These are phyloP conservation scores for Leptinotarsa haldemani DNA, from an alignment of 2,888 invertebrate genomes.

Conservation along the genomic window DNA sequence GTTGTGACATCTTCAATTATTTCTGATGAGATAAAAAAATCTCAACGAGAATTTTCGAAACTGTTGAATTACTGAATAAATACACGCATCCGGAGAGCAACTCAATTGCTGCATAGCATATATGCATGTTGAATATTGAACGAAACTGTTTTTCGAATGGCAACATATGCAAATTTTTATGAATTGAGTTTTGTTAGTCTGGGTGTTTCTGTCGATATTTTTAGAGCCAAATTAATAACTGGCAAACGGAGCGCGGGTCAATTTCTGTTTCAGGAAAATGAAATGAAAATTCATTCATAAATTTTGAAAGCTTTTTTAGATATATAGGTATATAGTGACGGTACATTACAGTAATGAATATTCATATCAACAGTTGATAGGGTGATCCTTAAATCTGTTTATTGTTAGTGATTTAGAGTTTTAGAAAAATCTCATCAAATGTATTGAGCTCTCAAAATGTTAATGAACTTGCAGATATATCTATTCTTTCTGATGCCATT, in stretches of 20 bases:
- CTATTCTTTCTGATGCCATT: too few species aligned
- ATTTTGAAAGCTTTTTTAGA: too few species aligned
- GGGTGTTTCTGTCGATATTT: not conserved
- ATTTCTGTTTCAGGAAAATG: not conserved
- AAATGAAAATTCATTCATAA: too few species aligned
- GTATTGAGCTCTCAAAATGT: too few species aligned
- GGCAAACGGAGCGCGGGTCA: not conserved
- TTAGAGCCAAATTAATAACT: not conserved
- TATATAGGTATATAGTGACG: too few species aligned
- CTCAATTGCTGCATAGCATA: not conserved
- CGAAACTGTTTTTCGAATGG: not conserved
- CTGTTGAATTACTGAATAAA: not conserved
- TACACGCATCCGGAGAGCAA: not conserved
- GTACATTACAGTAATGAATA: too few species aligned
- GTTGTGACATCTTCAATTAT: too few species aligned
- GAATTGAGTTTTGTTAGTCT: not conserved
- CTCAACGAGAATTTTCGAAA: not conserved
- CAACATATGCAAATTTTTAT: conserved; percentile 15
- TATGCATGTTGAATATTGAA: conserved; percentile 6
- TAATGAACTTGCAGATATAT: too few species aligned
- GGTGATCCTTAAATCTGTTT: too few species aligned
- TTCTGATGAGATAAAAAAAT: not conserved
- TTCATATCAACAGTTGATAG: too few species aligned
- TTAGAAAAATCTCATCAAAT: too few species aligned
- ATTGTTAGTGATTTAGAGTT: too few species aligned